Evolutionary conservation across 2,888 invertebrate species (phyloP), one percentile per base, ranked within the genome.

Genomic region (Listrodromus nycthemerus): DNA sequence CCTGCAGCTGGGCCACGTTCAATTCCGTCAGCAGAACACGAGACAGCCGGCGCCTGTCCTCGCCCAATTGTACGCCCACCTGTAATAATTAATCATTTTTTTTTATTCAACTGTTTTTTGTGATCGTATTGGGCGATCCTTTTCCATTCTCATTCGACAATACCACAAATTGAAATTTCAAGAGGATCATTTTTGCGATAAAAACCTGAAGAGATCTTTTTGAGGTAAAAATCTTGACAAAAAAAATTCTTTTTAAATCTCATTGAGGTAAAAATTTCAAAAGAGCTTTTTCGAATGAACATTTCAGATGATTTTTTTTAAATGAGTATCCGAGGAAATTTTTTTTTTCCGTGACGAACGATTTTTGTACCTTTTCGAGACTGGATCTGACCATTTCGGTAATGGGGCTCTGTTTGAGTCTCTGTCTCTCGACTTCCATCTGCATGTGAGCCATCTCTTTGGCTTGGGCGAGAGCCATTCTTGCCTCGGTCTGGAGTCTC

Each of bases 1-100:
- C 97, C 95, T 98, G 97, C 83, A 98, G 94, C 94, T 98, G 98
- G 50, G 98, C 97, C 83, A 98, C 96, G 93, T 98, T 98, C 96
- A 99, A 97, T 92, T 98, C 98, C 30, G 97, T 97, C 89, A 98
- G 95, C 89, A 98, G 95, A 91, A 97, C 97, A 41, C 98, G 95
- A 13, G 97, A 97, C 75, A 98, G 95, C 85, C 98, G 96, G 86
- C 97, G 96, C 89, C 97, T 95, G 89, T 97, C 97, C 88, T 97
- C 96, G 37, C 97, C 97, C 89, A 98, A 96, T 85, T 97, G 96
- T 80, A 97, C 96, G 85, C 96, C 97, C 82, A 98, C 95, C 96
- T 96, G 91, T 52, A 33, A 58, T 10, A 66, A 41, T 30, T 19
- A 24, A 63, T 74, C 67, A n/a, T 21, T 66, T 30, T 37, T 37